Evolutionary conservation across 1,140 invertebrate species (phyloP).

Genomic region (Andricus grossulariae): DNA sequence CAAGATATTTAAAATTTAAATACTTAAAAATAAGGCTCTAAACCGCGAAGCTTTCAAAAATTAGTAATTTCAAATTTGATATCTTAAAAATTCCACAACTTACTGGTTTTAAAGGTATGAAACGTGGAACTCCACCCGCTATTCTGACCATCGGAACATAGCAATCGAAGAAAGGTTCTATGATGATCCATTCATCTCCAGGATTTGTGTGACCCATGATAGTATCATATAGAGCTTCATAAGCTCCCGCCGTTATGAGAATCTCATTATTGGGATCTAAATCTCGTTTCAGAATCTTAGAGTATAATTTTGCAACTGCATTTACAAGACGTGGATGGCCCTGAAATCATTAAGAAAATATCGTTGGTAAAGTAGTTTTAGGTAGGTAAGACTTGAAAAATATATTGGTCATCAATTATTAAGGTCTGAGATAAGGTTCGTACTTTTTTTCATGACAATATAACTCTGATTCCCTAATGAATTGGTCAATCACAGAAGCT

Average conservation of each 20-base stretch:
- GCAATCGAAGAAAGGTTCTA: conserved; percentile 99
- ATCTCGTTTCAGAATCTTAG: conserved; percentile 82
- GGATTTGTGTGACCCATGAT: conserved; percentile 90
- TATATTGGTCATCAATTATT: too few relatives aligned
- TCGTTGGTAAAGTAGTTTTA: neutral
- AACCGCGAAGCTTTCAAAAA: neutral
- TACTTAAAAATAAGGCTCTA: too few relatives aligned
- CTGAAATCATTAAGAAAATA: conserved; percentile 76
- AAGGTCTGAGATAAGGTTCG: too few relatives aligned
- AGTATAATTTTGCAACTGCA: conserved; percentile 90
- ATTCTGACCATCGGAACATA: conserved; percentile 95
- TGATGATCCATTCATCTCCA: conserved; percentile 96
- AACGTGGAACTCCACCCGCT: conserved; percentile 91
- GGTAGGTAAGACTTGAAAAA: neutral
- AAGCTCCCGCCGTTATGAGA: conserved; percentile 93
- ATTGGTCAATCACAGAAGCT: too few relatives aligned
- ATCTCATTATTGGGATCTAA: conserved; percentile 91
- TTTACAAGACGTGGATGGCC: conserved; percentile 94
- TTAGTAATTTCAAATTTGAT: conserved; percentile 1
- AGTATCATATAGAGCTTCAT: conserved; percentile 91
- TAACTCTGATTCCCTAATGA: neutral
- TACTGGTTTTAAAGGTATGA: conserved; percentile 91
- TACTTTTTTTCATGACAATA: neutral
- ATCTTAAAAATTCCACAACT: conserved; percentile 54
- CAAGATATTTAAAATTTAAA: too few relatives aligned